Evolutionary conservation across 2,888 invertebrate species (phyloP), one percentile per base, ranked within the genome.

Genomic region (Eristalis tenax): DNA sequence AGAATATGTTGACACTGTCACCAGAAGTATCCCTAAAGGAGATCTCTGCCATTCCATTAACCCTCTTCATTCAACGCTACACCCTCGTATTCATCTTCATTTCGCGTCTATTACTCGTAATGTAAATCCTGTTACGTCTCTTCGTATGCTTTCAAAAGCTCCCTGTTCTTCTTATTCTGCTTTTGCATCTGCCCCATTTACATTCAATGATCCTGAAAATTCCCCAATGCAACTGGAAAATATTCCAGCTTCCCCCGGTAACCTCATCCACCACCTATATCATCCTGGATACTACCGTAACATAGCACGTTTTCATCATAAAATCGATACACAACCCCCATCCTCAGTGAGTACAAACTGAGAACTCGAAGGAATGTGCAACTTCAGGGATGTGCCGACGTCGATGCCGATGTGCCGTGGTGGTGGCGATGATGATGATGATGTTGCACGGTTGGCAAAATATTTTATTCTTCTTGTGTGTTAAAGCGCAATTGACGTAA

Each of bases 401-500:
- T 28, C 28, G 32, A 32, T 32, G 32, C 5, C 32, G 10, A 32
- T 32, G 32, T 6, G 6, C 6, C 32, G 8, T 32, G 32, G 10
- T 4, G 28, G 32, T 32, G 32, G 10, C 1, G 22, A 69, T 65
- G 79, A 23, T 59, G n/a, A 69, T 65, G 79, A 38, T 59, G 65
- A 10, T 18, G 50, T 18, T 40, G 40, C 56, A 71, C 56, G 57
- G 40, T 43, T 66, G 71, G 22, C 43, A 68, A 23, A 32, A 65
- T 10, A 57, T 65, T 57, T 43, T 65, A 56, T 26, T 22, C 57
- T 70, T 15, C 18, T 43, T 73, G 43, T 68, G 71, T 35, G 63
- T 76, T 77, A 69, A 81, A 85, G 81, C 59, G 77, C 81, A 80
- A 71, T 81, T 80, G 69, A 77, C 69, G 75, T 77, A 81, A 81